phyloP scores from a whole-genome alignment of 2,888 invertebrate species.

The Barypeithes pellucidus region DNA sequence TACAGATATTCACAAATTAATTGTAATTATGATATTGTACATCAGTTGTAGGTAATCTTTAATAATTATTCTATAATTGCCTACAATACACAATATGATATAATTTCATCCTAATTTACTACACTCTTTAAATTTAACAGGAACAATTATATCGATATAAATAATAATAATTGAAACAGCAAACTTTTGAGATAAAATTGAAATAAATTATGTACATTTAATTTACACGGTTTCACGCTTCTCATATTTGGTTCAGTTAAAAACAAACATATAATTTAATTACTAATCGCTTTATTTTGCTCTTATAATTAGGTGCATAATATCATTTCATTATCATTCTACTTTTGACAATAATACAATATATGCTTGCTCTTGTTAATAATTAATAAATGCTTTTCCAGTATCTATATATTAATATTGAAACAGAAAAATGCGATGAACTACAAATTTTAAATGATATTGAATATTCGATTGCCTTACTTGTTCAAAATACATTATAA shows the following conservation, averaged over 20 bases:
- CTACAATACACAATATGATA: too few relatives aligned
- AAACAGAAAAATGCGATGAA: too few relatives aligned
- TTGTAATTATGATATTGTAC: too few relatives aligned
- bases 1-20: too few relatives aligned
- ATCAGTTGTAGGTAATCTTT: too few relatives aligned
- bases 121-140: neutral
- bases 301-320: constrained; percentile 5
- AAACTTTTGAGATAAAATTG: neutral
- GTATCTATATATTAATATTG: too few relatives aligned
- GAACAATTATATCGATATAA: neutral
- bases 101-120: neutral
- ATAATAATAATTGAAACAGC: neutral
- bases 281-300: constrained; percentile 10
- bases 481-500: too few relatives aligned
- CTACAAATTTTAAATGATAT: too few relatives aligned
- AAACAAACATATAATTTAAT: constrained; percentile 12
- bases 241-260: constrained; percentile 1
- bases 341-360: neutral
- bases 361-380: too few relatives aligned
- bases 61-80: too few relatives aligned
- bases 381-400: too few relatives aligned
- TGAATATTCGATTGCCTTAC: too few relatives aligned
- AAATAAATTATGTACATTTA: constrained; percentile 1
- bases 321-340: neutral
- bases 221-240: neutral